Percentiles rank a stretch among this genome's conserved stretches.
phyloP scores from a whole-genome alignment of 2,797 vertebrate genomes.

The Manis javanica region DNA sequence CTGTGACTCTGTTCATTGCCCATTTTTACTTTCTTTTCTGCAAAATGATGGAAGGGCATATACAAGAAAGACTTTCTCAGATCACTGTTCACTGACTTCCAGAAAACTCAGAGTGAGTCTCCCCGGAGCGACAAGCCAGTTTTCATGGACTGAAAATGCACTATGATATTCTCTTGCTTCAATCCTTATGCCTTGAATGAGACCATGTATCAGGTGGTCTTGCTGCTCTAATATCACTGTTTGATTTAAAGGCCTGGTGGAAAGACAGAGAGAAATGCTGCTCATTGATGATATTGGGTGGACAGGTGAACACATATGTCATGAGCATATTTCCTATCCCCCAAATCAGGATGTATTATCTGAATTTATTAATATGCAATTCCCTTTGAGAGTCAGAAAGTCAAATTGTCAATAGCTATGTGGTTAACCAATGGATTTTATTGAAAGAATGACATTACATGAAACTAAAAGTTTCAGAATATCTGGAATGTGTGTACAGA shows the following conservation, averaged over 20 bases:
- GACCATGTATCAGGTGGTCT: neutral
- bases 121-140: neutral
- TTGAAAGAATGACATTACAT: neutral
- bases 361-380: neutral
- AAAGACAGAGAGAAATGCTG: neutral
- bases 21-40: neutral
- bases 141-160: neutral
- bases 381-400: accelerated
- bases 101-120: neutral
- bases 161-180: neutral
- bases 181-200: neutral
- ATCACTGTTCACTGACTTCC: neutral
- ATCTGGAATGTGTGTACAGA: neutral
- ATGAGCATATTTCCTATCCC: no score
- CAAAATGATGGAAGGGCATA: neutral
- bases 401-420: no score
- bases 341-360: accelerated
- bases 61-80: neutral
- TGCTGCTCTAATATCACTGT: accelerated
- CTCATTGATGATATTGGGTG: no score
- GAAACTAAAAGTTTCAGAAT: neutral
- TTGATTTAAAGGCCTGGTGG: neutral
- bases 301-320: neutral
- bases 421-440: neutral
- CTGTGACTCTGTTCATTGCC: neutral